phyloP scores from a whole-genome alignment of 92 coral and sea anemone genomes.

The Anthopleura xanthogrammica region DNA sequence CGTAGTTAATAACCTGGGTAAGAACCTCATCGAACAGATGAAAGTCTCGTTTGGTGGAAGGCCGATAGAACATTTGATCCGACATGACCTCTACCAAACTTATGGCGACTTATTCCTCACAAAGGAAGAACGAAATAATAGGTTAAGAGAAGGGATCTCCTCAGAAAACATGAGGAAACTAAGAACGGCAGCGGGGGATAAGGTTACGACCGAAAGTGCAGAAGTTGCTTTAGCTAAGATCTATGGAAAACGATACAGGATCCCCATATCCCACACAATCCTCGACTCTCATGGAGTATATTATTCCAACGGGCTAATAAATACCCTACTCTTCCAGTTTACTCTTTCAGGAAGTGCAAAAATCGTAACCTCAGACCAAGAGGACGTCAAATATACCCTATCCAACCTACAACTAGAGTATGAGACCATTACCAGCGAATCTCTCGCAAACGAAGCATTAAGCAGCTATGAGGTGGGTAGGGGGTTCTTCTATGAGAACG shows the following conservation, averaged over 20 bases:
- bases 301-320: too few relatives aligned
- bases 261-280: too few relatives aligned
- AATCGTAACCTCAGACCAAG: too few relatives aligned
- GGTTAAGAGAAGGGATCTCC: conserved; percentile 15
- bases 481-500: too few relatives aligned
- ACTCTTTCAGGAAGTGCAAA: too few relatives aligned
- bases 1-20: conserved; percentile 37
- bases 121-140: conserved; percentile 4
- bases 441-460: background rate
- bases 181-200: conserved; percentile 28
- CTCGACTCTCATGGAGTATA: too few relatives aligned
- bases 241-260: too few relatives aligned
- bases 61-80: conserved; percentile 26
- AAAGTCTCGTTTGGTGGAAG: conserved; percentile 34
- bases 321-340: too few relatives aligned
- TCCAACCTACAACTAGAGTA: background rate
- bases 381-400: background rate
- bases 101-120: conserved; percentile 39
- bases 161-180: conserved; percentile 34
- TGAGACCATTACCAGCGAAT: background rate
- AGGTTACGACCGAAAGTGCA: background rate
- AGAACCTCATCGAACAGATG: conserved; percentile 35
- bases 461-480: background rate
- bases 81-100: conserved; percentile 37
- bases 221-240: conserved; percentile 25